Base-by-base conservation (phyloP, 2,797 vertebrate genomes). In the Ispidina lecontei region DNA sequence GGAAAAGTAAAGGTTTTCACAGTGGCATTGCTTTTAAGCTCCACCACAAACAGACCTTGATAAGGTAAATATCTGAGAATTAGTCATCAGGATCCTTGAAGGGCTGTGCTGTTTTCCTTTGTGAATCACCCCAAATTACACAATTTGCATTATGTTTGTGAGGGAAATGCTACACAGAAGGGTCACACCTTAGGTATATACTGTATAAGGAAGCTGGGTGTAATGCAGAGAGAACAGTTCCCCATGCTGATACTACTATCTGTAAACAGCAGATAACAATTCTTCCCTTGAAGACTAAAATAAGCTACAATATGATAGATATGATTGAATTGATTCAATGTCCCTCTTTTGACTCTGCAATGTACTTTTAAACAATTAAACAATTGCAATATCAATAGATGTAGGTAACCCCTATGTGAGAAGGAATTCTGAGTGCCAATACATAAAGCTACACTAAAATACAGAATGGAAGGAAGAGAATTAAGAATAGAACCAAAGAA, bases 61-160 rank as follows among this genome's bases (percentile, higher is more conserved):
- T 51, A 93, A 92, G 75, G 80, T 78, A 91, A 95, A 95, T 78
- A 96, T 76, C 64, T 84, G 70, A 63, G 73, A 73, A 68, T 90
- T 67, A 87, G 86, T 91, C 84, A 73, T 29, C 60, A 81, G 67
- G 87, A 83, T 94, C 54, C 70, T 77, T 95, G 84, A 89, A 90
- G 62, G 78, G 78, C 68, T 85, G 82, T 86, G 44, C 51, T 87
- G 76, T 93, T 93, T 95, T 82, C 55, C 49, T 82, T 89, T 65
- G 56, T 95, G 90, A 95, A 92, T 91, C 82, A 93, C 68, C 44
- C 37, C 77, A 26, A 94, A 80, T 72, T 46, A 91, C 12, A 13
- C 84, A 80, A 69, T 76, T 84, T 78, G 69, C 81, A 78, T 81
- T 52, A 69, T 0, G 2, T 39, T 81, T 49, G 47, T 25, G 54